Conservation (phyloP, 2,888 invertebrate species). For the Leptopilina drosophilae region DNA sequence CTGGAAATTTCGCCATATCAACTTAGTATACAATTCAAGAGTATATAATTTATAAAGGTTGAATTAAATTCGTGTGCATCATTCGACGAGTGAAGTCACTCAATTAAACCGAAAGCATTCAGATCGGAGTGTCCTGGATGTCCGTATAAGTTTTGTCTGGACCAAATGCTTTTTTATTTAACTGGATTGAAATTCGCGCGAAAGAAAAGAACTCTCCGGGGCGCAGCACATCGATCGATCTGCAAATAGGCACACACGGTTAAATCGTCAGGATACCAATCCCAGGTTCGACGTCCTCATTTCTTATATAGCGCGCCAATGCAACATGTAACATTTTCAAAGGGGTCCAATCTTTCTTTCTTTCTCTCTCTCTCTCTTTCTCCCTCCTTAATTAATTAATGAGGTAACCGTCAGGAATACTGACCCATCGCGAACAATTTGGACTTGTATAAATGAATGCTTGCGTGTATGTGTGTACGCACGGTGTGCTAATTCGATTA, state of each 20-base stretch:
- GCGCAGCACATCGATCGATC: constrained; percentile 47
- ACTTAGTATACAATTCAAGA: neutral
- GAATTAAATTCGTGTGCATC: constrained; percentile 22
- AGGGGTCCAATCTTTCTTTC: constrained; percentile 49
- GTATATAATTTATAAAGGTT: constrained; percentile 15
- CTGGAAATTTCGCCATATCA: too few species aligned
- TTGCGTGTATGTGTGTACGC: constrained; percentile 42
- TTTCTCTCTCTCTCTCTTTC: too few species aligned
- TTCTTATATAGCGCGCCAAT: constrained; percentile 44
- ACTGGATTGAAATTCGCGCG: constrained; percentile 1
- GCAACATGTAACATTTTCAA: constrained; percentile 53
- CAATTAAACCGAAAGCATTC: constrained; percentile 52
- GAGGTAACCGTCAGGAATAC: constrained; percentile 61
- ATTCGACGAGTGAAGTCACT: constrained; percentile 36
- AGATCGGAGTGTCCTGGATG: constrained; percentile 45
- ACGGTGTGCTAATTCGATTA: constrained; percentile 73
- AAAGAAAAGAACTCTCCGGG: constrained; percentile 36
- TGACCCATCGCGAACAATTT: constrained; percentile 53
- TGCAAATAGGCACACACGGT: constrained; percentile 58
- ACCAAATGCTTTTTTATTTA: constrained; percentile 26
- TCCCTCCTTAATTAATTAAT: constrained; percentile 69
- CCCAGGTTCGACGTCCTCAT: constrained; percentile 51
- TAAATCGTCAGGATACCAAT: constrained; percentile 64
- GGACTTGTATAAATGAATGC: constrained; percentile 40
- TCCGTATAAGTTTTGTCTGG: constrained; percentile 41